phyloP scores from a whole-genome alignment of 2,113 vertebrate genomes.

The Halcyon malimbica region DNA sequence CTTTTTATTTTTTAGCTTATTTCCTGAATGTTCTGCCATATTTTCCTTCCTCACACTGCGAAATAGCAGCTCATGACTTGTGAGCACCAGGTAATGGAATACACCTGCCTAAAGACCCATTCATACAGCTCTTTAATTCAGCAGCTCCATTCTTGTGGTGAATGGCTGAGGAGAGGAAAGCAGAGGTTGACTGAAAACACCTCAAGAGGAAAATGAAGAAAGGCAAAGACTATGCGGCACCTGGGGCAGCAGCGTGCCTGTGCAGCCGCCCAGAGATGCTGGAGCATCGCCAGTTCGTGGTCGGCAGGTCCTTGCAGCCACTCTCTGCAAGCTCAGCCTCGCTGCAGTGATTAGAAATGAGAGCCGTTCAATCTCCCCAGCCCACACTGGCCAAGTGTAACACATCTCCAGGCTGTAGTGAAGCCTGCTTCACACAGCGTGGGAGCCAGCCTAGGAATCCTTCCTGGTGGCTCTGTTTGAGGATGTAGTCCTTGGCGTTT shows the following conservation, averaged over 20 bases:
- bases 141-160: background rate
- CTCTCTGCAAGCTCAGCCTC: background rate
- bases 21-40: background rate
- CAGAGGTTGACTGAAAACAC: background rate
- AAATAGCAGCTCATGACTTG: background rate
- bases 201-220: constrained; percentile 5
- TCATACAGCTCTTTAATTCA: background rate
- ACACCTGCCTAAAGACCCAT: constrained; percentile 1
- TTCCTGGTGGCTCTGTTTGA: background rate
- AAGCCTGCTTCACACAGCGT: background rate
- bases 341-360: background rate
- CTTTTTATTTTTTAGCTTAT: background rate
- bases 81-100: background rate
- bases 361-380: background rate
- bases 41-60: background rate
- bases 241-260: background rate
- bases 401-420: background rate
- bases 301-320: rapidly evolving
- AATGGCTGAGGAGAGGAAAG: background rate
- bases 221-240: background rate
- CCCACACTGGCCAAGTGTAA: background rate
- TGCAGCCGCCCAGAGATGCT: background rate
- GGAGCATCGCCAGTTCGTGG: rapidly evolving
- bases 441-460: background rate
- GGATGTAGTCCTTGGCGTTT: background rate